Base-by-base conservation (phyloP, 2,797 vertebrate genomes). In the Dallia pectoralis region DNA sequence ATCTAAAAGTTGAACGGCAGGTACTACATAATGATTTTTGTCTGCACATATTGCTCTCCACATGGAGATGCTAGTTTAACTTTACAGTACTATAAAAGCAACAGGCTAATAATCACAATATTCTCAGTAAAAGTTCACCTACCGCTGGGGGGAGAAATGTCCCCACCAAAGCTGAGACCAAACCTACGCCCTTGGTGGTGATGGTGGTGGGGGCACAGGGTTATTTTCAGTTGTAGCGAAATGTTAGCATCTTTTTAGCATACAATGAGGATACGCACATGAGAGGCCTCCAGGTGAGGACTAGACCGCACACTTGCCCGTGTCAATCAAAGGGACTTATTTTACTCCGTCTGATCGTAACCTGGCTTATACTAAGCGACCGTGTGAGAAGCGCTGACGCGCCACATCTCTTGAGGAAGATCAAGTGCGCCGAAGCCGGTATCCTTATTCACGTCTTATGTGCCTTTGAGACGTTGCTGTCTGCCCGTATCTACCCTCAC, bases 311-410 rank as follows among this genome's bases (percentile, higher is more conserved):
- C 62, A 77, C 62, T 69, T 83, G 83, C 79, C 83, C 72, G 66
- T 81, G 70, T 78, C 25, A 44, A 84, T 87, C 80, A 86, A 67
- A 71, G 36, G 14, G 71, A 81, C 32, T 71, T 78, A 78, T 79
- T 79, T 83, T 83, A 74, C 74, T 40, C 78, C 72, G 65, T 75
- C 72, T 64, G 79, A 75, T 80, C 64, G 67, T 74, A 62, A 61
- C 48, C 1, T 70, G 49, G 68, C 74, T 76, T n/a, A 73, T 25
- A 7, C 5, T 6, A 40, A 9, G 79, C 51, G 27, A 70, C 32
- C 16, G 36, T 30, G 59, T 36, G 27, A 82, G 72, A 49, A 59
- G 74, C 8, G 63, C 72, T 15, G n/a, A 67, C 67, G 16, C 27
- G 25, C 67, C 64, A 73, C 22, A 56, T 71, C 65, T 78, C 75